Conservation (phyloP, 2,797 vertebrate species). For the Halcyon smyrnensis region DNA sequence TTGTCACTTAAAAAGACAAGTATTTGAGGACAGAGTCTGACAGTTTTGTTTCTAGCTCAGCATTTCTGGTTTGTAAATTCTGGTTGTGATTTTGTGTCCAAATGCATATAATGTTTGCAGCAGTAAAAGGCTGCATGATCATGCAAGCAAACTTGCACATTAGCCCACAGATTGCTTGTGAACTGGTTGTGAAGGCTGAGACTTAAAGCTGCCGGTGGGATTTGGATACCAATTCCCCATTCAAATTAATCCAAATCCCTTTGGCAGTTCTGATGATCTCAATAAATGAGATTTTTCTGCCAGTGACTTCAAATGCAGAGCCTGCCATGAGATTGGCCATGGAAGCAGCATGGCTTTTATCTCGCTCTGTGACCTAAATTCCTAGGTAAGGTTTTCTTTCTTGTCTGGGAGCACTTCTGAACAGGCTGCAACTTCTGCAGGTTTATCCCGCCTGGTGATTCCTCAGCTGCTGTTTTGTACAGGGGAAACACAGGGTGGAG, state of each 20-base stretch:
- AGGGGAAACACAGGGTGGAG: background rate
- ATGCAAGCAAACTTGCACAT: background rate
- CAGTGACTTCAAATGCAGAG: conserved; percentile 27
- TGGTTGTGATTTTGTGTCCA: background rate
- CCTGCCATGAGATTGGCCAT: background rate
- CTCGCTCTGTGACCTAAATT: conserved; percentile 16
- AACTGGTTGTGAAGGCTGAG: background rate
- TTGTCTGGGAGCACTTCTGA: background rate
- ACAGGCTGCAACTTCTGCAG: background rate
- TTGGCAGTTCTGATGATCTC: background rate
- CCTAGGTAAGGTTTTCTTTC: background rate
- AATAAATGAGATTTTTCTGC: conserved; percentile 41
- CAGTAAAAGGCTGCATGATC: background rate
- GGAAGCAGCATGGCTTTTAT: background rate
- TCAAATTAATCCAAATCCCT: conserved; percentile 61
- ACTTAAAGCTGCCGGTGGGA: background rate
- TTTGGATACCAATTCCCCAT: conserved; percentile 21
- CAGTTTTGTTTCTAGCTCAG: background rate
- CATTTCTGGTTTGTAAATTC: background rate
- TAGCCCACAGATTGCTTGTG: background rate
- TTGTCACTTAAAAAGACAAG: background rate
- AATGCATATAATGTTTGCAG: background rate
- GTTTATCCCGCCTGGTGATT: background rate
- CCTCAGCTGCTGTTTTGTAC: background rate
- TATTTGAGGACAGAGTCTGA: background rate